Conservation (phyloP, 1,140 invertebrate species). For the Episyrphus balteatus region DNA sequence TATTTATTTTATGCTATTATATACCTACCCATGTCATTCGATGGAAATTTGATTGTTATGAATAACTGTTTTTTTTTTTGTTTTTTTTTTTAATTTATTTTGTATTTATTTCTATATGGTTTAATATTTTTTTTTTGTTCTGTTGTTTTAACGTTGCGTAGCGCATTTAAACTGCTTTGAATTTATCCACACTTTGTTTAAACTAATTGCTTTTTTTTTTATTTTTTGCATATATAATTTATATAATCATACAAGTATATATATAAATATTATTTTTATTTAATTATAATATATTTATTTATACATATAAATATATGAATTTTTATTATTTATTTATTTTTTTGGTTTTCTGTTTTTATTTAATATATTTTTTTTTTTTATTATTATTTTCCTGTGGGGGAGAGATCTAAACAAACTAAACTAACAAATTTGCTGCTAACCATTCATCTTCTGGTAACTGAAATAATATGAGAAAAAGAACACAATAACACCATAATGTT, state of each 20-base stretch:
- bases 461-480: slow-evolving; percentile 24
- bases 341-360: slow-evolving; percentile 2
- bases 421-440: slow-evolving; percentile 38
- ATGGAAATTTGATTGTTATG: too few species aligned
- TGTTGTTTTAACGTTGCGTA: too few species aligned
- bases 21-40: too few species aligned
- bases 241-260: slow-evolving; percentile 9
- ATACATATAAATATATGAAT: slow-evolving; percentile 5
- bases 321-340: slow-evolving; percentile 1
- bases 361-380: slow-evolving; percentile 4
- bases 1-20: too few species aligned
- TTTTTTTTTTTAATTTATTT: too few species aligned
- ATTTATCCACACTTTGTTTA: too few species aligned
- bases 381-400: slow-evolving; percentile 9
- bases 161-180: too few species aligned
- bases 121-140: too few species aligned
- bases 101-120: too few species aligned
- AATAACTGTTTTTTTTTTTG: too few species aligned
- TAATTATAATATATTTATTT: slow-evolving; percentile 3
- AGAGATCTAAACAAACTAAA: slow-evolving; percentile 25
- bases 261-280: slow-evolving; percentile 10
- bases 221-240: neutral
- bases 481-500: neutral
- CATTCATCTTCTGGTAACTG: slow-evolving; percentile 38
- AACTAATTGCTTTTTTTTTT: neutral